Conservation (phyloP, 2,113 vertebrate genomes). For the Tauraco erythrolophus region DNA sequence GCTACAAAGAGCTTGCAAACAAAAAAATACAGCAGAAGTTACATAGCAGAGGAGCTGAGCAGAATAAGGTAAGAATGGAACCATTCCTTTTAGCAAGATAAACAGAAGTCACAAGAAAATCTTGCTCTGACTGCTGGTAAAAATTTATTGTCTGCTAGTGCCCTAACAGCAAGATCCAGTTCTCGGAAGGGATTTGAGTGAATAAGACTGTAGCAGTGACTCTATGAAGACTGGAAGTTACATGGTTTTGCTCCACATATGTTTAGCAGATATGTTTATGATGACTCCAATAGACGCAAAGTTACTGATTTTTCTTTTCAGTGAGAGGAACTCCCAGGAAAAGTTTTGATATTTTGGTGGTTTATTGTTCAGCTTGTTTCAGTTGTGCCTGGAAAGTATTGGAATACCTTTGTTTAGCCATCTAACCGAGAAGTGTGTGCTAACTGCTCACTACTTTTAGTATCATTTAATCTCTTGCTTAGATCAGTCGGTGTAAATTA, state of each 20-base stretch:
- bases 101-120: background rate
- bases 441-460: background rate
- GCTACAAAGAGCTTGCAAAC: background rate
- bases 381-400: background rate
- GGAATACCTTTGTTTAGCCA: background rate
- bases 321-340: background rate
- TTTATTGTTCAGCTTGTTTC: background rate
- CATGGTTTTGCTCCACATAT: background rate
- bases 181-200: background rate
- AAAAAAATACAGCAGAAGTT: background rate
- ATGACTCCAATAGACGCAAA: accelerated
- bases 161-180: background rate
- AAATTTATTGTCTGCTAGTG: background rate
- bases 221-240: background rate
- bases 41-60: background rate
- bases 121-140: background rate
- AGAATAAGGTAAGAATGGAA: background rate
- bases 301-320: background rate
- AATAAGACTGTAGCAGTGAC: background rate
- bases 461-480: background rate
- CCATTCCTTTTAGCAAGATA: background rate
- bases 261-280: background rate
- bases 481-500: background rate
- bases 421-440: accelerated
- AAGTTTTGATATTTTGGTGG: background rate